Evolutionary conservation across 1,140 invertebrate species (phyloP), one percentile per base, ranked within the genome.

Genomic region (Venustaconcha ellipsiformis): DNA sequence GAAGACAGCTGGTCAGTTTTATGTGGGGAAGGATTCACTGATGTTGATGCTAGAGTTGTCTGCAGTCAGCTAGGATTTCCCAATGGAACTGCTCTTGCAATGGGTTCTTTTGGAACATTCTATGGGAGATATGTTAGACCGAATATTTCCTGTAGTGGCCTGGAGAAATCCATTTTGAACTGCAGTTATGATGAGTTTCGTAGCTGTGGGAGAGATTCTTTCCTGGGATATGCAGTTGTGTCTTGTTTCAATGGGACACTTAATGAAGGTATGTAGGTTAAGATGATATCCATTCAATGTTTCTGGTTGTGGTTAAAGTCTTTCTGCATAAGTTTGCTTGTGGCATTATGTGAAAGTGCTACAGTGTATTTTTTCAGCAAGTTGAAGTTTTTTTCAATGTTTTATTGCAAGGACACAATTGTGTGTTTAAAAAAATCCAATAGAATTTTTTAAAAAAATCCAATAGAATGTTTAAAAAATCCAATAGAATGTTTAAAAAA

Each of bases 171-270:
- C 14, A 84, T 84, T n/a, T 59, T 81, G 48, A 66, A 82, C 30
- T 86, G 84, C 67, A 72, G 57, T 26, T 83, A 80, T 26, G 80
- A 79, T 58, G 65, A 74, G 30, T 78, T 81, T 59, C 57, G 79
- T 20, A 73, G 70, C 12, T 84, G 84, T 71, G 70, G 76, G 62
- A 74, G 78, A 63, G 76, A 82, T 57, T 79, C 78, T 56, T 82
- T 80, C 64, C 76, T 80, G 17, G 80, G 78, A 17, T 86, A 86
- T 73, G 84, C 83, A n/a, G 79, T 83, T 20, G 84, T 86, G 0
- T 80, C 77, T 8, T 86, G 84, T 68, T 86, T 82, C 66, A 84
- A 84, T 63, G 84, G 83, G 66, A 65, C 79, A 17, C 59, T 84
- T 1, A 78, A 65, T 67, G 78, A 76, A 70, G 71, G 84, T 86